Evolutionary conservation across 2,797 vertebrate species (phyloP), one percentile per base, ranked within the genome.

Genomic region (Pseudopleuronectes americanus): DNA sequence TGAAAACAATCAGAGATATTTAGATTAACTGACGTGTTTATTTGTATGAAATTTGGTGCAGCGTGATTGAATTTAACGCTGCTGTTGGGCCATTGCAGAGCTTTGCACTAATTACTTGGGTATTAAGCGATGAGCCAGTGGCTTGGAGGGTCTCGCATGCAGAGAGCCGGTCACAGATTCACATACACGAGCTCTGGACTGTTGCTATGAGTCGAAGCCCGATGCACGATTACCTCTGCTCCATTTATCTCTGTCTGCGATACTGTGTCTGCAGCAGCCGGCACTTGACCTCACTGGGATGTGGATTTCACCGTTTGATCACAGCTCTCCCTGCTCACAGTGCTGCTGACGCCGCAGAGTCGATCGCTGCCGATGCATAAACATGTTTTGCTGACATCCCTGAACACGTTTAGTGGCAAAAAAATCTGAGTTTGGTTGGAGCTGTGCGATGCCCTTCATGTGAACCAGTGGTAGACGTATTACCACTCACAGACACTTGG

Each of bases 231-330:
- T 88, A 85, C 66, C 61, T 53, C 57, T 36, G 89, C 91, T 90
- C 91, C 84, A 88, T 80, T 90, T 85, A 24, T 71, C 68, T 22
- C 59, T 67, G 74, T 83, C 77, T 86, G 71, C 62, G 63, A 81
- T 79, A 57, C 58, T 66, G 65, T 73, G 68, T 82, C 81, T 84
- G 79, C 72, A 78, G 86, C 72, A 78, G 86, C 68, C 70, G 57
- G 53, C 72, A 81, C 64, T 76, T 80, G 80, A 82, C 78, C 85
- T 83, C 56, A 28, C 71, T 64, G 13, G 68, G 61, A 57, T 43
- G 31, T 68, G 53, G 48, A 38, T 74, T 61, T 77, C 60, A 10
- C 53, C 53, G 55, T 71, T 58, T 55, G 68, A 62, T 67, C 61
- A 61, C 23, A 48, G 57, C 51, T 1, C 31, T 64, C 36, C 49